Base-by-base conservation (phyloP, 2,797 vertebrate species). In the Mus caroli region DNA sequence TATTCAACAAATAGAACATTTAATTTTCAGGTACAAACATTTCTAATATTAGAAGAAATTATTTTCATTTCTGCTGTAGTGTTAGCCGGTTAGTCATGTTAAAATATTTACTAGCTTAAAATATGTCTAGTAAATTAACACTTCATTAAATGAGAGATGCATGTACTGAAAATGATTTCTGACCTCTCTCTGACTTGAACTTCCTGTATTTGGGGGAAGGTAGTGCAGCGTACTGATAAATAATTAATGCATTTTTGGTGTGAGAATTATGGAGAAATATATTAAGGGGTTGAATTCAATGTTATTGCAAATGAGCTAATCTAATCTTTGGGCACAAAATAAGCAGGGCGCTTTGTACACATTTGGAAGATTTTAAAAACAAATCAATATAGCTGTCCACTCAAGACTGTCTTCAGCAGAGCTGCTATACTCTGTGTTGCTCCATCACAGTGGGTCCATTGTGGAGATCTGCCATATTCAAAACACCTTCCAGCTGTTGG, bases 281-380 rank as follows among this genome's bases (percentile, higher is more conserved):
- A 91, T 94, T 95, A 92, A 96, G 92, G 28, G 26, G 20, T 69
- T 95, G 62, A 83, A 95, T 91, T 95, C 62, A 77, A 40, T 75
- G 92, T 92, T 62, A 91, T 56, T 0, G 11, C 82, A 96, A 97
- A 97, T 97, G 95, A 95, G 79, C 88, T 97, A 96, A 97, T 92
- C 95, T 96, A 93, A n/a, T 87, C 75, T 97, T 94, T 84, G 96
- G 96, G 96, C 95, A 91, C 95, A 92, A 96, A 95, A 92, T 54
- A 96, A 94, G 19, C 75, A 87, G 82, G 6, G 69, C 94, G 86
- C 62, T 97, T 95, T 96, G 88, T 83, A 95, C 82, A 92, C 62
- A 93, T 94, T 94, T 95, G 96, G 69, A 98, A 96, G 92, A 92
- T 92, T 97, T 97, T 77, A 87, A 88, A 97, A 97, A 97, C 89